Evolutionary conservation across 2,888 invertebrate genomes (phyloP).

Genomic region (Scrobipalpa costella): DNA sequence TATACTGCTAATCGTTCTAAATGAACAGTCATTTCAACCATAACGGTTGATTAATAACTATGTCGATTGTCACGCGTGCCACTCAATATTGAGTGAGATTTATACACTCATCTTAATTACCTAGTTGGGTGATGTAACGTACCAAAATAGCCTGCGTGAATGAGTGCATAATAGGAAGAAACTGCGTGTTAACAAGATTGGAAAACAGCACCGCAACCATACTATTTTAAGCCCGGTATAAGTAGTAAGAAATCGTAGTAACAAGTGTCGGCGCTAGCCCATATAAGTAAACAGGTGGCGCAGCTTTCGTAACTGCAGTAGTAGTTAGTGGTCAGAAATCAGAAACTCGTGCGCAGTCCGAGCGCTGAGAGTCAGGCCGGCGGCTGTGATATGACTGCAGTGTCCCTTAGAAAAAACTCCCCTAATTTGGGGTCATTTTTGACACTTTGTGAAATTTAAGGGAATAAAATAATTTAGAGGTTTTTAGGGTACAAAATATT

Average conservation of each 20-base stretch:
- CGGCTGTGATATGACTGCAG: not conserved
- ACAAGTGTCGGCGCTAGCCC: constrained; percentile 55
- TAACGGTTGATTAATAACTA: constrained; percentile 32
- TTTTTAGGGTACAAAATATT: no score
- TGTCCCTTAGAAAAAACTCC: no score
- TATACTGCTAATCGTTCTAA: constrained; percentile 33
- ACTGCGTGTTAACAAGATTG: not conserved
- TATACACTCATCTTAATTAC: constrained; percentile 29
- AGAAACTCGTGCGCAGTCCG: constrained; percentile 50
- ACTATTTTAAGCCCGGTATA: constrained; percentile 28
- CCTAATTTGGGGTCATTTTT: no score
- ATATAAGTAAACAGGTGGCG: constrained; percentile 51
- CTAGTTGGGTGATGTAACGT: constrained; percentile 13
- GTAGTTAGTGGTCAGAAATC: no score
- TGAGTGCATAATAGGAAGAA: constrained; percentile 16
- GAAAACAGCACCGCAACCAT: constrained; percentile 8
- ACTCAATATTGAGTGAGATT: constrained; percentile 23
- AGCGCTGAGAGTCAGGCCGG: constrained; percentile 44
- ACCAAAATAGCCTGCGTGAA: constrained; percentile 7
- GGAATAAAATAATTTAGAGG: no score
- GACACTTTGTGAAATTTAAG: no score
- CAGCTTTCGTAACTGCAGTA: constrained; percentile 76
- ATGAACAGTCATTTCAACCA: constrained; percentile 36
- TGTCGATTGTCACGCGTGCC: constrained; percentile 26
- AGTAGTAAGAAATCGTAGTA: constrained; percentile 44